Conservation (phyloP, 2,113 vertebrate species). For the Seriola rivoliana region DNA sequence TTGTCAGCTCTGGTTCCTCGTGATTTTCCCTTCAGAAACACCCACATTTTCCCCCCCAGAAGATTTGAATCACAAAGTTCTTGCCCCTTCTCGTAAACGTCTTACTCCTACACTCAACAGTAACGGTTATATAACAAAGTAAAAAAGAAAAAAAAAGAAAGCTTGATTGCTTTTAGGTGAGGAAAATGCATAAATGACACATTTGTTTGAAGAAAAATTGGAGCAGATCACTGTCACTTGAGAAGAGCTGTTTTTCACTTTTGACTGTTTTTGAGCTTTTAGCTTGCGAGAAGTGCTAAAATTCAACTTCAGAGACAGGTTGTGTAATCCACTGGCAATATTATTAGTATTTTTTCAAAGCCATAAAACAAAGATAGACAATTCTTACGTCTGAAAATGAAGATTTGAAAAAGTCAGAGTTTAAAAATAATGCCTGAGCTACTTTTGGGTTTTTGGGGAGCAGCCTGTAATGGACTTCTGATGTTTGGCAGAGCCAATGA, state of each 20-base stretch:
- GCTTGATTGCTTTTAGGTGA: conserved; percentile 7
- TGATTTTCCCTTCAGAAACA: conserved; percentile 26
- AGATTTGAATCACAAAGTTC: conserved; percentile 26
- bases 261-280: conserved; percentile 13
- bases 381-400: conserved; percentile 4
- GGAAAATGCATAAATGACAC: conserved; percentile 25
- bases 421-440: conserved; percentile 6
- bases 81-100: conserved; percentile 24
- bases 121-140: conserved; percentile 20
- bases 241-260: conserved; percentile 16
- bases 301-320: conserved; percentile 6
- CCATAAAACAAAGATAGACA: conserved; percentile 7
- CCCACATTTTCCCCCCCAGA: background rate
- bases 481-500: background rate
- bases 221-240: background rate
- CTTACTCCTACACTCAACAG: conserved; percentile 18
- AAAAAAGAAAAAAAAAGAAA: background rate
- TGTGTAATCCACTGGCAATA: conserved; percentile 15
- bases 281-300: background rate
- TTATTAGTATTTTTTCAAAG: conserved; percentile 29
- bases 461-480: background rate
- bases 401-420: background rate
- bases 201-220: conserved; percentile 19
- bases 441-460: background rate
- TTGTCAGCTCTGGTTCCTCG: conserved; percentile 9